Evolutionary conservation across 2,113 vertebrate genomes (phyloP).

Genomic region (Otus sunia): DNA sequence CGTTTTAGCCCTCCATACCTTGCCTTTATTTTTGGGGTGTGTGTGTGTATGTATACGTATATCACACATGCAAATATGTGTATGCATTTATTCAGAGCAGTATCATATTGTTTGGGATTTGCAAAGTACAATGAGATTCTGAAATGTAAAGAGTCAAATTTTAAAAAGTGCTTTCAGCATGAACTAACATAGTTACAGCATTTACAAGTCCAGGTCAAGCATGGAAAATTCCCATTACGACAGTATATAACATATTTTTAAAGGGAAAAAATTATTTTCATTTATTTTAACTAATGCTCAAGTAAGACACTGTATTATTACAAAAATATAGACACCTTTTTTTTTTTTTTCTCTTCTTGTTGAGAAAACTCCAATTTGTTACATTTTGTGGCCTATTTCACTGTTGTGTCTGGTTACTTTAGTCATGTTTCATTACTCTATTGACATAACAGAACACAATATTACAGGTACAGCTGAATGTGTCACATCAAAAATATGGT

Average conservation of each 20-base stretch:
- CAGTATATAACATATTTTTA: not conserved
- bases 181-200: not conserved
- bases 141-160: not conserved
- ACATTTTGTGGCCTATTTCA: not conserved
- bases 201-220: not conserved
- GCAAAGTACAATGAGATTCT: not conserved
- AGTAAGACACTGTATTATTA: not conserved
- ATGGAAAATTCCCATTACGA: not conserved
- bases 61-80: not conserved
- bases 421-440: conserved; percentile 12
- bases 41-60: no score
- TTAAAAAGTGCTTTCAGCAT: not conserved
- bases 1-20: not conserved
- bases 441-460: not conserved
- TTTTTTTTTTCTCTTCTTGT: not conserved
- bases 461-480: not conserved
- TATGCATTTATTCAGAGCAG: not conserved
- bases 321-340: not conserved
- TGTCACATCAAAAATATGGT: not conserved
- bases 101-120: not conserved
- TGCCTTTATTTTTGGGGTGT: not conserved
- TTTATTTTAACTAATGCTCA: not conserved
- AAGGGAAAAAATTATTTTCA: not conserved
- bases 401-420: not conserved
- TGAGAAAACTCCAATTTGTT: not conserved